Conservation (phyloP, 1,140 invertebrate species). For the Anastrepha obliqua region DNA sequence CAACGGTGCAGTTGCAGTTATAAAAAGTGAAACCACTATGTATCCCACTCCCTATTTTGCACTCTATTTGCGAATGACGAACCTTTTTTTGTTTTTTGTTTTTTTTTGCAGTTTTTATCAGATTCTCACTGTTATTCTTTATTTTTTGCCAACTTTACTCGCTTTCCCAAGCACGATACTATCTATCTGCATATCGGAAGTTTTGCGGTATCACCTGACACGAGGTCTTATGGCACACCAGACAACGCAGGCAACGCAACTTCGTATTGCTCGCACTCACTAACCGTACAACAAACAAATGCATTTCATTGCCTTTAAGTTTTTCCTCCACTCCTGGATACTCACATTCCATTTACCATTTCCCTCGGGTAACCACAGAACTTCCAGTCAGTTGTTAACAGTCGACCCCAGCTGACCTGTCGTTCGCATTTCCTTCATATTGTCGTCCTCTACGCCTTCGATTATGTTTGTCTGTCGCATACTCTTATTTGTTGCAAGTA, state of each 20-base stretch:
- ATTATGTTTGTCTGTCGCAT: not conserved
- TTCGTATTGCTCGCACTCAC: not conserved
- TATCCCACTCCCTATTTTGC: not conserved
- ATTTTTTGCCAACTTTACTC: not conserved
- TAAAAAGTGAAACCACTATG: constrained; percentile 1
- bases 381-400: not conserved
- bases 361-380: not conserved
- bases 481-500: constrained; percentile 20
- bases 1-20: not conserved
- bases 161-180: not conserved
- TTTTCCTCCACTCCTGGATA: too few relatives aligned
- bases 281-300: not conserved
- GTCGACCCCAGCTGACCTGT: constrained; percentile 12
- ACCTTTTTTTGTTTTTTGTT: not conserved
- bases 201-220: not conserved
- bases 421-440: not conserved
- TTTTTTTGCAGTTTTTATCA: not conserved
- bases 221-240: not conserved
- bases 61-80: not conserved
- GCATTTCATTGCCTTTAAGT: not conserved
- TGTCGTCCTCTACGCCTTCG: not conserved
- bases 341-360: too few relatives aligned
- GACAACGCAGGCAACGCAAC: not conserved
- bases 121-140: not conserved
- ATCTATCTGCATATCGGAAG: not conserved